phyloP scores from a whole-genome alignment of 92 coral and sea anemone genomes.

The Epizoanthus ramosus region DNA sequence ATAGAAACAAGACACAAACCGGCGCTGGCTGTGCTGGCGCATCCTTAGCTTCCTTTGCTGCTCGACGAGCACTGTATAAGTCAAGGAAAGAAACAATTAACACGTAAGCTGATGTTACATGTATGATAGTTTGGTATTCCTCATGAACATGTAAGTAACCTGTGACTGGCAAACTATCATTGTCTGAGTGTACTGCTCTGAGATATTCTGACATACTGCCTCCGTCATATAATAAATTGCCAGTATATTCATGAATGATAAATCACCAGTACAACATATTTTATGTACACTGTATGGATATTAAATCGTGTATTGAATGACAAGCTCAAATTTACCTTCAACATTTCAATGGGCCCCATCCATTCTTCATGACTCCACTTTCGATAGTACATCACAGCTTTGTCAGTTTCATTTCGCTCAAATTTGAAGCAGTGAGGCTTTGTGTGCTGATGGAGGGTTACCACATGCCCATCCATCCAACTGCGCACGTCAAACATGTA shows the following conservation, averaged over 20 bases:
- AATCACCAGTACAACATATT: no score
- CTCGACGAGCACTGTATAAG: slow-evolving; percentile 87
- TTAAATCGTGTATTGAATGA: no score
- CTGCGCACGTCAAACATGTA: slow-evolving; percentile 40
- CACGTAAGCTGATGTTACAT: background rate
- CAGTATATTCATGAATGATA: no score
- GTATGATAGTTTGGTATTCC: no score
- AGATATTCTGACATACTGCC: background rate
- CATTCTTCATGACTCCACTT: slow-evolving; percentile 66
- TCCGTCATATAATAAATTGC: no score
- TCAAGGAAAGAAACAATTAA: background rate
- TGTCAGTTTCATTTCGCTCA: slow-evolving; percentile 29
- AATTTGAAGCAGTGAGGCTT: slow-evolving; percentile 63
- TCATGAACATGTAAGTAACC: no score
- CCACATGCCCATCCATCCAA: slow-evolving; percentile 48
- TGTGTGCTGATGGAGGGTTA: slow-evolving; percentile 45
- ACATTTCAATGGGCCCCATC: slow-evolving; percentile 44
- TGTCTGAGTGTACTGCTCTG: no score
- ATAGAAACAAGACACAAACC: slow-evolving; percentile 66
- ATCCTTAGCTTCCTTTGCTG: slow-evolving; percentile 98
- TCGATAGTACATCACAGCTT: slow-evolving; percentile 55
- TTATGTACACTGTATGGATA: no score
- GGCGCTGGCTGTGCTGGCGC: slow-evolving; percentile 99
- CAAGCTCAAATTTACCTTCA: slow-evolving; percentile 14
- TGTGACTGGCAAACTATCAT: background rate